A percentile compares a stretch with the other conserved stretches of the same genome.
Evolutionary conservation across 2,113 vertebrate genomes (phyloP).

Genomic region (Apeltes quadracus): DNA sequence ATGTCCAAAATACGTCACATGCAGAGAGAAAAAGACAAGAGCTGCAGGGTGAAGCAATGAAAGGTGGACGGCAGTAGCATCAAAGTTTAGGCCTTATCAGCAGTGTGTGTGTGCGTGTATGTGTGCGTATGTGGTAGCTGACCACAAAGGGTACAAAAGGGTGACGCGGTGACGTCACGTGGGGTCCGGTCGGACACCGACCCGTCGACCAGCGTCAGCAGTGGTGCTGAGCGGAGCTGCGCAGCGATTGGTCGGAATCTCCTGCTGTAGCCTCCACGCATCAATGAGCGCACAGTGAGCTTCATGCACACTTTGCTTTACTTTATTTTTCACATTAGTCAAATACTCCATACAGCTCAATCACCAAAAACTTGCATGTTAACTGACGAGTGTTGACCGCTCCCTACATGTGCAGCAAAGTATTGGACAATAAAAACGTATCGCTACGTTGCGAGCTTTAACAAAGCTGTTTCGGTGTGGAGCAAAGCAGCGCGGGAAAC

Average conservation of each 20-base stretch:
- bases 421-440: too few relatives aligned
- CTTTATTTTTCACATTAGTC: too few relatives aligned
- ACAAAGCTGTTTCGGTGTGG: not conserved
- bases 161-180: constrained; percentile 23
- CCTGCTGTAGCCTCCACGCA: not conserved
- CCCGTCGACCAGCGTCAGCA: constrained; percentile 30
- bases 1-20: not conserved
- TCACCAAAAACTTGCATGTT: too few relatives aligned
- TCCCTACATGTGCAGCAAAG: too few relatives aligned
- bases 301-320: too few relatives aligned
- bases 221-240: not conserved
- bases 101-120: not conserved
- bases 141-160: constrained; percentile 6
- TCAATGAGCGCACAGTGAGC: too few relatives aligned
- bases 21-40: not conserved
- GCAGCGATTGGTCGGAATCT: not conserved
- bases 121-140: not conserved
- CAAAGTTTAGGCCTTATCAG: constrained; percentile 56
- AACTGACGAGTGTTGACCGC: too few relatives aligned
- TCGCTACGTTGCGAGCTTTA: too few relatives aligned
- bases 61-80: not conserved
- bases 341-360: too few relatives aligned
- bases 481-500: too few relatives aligned
- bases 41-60: constrained; percentile 8
- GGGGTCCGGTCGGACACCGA: constrained; percentile 13